phyloP scores from a whole-genome alignment of 2,797 vertebrate genomes.

The Linurgus olivaceus region DNA sequence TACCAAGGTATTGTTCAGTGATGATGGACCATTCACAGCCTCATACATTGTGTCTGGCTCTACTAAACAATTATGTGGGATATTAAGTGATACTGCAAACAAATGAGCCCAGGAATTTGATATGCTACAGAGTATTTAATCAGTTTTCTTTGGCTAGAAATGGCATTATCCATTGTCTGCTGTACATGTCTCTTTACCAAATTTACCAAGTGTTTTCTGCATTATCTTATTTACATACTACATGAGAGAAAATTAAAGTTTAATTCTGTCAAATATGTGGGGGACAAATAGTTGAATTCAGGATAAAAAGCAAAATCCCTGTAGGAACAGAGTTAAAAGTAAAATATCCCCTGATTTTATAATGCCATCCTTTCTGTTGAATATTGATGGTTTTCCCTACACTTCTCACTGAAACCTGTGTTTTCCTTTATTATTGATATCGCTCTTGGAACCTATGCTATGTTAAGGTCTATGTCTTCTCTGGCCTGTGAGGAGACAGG shows the following conservation, averaged over 20 bases:
- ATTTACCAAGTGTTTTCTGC: neutral
- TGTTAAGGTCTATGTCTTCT: neutral
- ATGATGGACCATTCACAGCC: neutral
- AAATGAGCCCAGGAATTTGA: neutral
- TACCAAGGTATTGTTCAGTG: neutral
- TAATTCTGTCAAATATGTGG: neutral
- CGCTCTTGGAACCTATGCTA: accelerated
- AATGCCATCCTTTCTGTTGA: neutral
- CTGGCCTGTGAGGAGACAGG: neutral
- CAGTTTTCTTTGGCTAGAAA: neutral
- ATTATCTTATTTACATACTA: neutral
- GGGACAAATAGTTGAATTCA: neutral
- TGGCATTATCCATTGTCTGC: neutral
- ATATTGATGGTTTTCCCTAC: neutral
- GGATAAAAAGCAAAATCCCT: neutral
- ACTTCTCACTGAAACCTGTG: neutral
- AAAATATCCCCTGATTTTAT: neutral
- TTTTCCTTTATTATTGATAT: neutral
- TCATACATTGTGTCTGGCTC: neutral
- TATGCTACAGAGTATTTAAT: neutral
- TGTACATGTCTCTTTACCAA: neutral
- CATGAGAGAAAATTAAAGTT: neutral
- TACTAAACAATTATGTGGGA: neutral
- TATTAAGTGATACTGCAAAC: neutral
- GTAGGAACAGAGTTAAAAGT: neutral